These are phyloP conservation scores for Antitype chi DNA, from an alignment of 2,888 invertebrate genomes.

Conservation along the genomic window DNA sequence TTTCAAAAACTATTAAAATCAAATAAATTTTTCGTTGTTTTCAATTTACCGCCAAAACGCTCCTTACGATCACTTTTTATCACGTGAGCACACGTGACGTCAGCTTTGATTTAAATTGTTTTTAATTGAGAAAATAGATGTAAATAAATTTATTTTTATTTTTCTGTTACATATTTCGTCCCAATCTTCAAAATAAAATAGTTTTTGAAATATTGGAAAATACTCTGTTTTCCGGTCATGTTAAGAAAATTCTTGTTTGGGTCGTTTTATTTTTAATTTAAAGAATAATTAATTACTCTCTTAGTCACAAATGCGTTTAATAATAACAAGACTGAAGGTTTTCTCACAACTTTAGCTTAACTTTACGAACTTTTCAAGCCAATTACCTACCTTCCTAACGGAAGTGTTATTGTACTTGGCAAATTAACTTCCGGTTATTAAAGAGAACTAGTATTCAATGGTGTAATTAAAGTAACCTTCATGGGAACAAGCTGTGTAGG, in stretches of 20 bases:
- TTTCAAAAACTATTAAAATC: too few species aligned
- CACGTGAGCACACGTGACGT: too few species aligned
- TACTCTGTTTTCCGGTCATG: not conserved
- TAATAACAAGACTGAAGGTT: not conserved
- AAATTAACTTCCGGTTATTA: constrained; percentile 58
- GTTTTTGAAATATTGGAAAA: too few species aligned
- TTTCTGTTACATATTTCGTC: too few species aligned
- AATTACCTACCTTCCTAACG: constrained; percentile 28
- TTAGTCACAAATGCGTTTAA: not conserved
- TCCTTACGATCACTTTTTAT: too few species aligned
- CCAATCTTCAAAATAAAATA: too few species aligned
- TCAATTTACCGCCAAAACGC: too few species aligned
- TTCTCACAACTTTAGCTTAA: not conserved
- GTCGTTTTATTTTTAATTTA: not conserved
- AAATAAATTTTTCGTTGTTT: too few species aligned
- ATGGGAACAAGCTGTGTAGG: constrained; percentile 32
- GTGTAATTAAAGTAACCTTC: constrained; percentile 45
- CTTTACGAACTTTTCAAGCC: not conserved
- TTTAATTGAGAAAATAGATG: too few species aligned
- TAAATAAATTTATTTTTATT: too few species aligned
- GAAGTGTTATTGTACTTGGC: constrained; percentile 50
- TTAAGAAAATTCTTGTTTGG: not conserved
- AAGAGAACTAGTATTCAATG: constrained; percentile 52
- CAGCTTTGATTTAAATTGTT: too few species aligned
- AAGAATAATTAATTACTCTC: not conserved